Percentiles rank a stretch among this genome's conserved stretches.
Conservation (phyloP, 2,113 vertebrate species). For the Bolborhynchus lineola region DNA sequence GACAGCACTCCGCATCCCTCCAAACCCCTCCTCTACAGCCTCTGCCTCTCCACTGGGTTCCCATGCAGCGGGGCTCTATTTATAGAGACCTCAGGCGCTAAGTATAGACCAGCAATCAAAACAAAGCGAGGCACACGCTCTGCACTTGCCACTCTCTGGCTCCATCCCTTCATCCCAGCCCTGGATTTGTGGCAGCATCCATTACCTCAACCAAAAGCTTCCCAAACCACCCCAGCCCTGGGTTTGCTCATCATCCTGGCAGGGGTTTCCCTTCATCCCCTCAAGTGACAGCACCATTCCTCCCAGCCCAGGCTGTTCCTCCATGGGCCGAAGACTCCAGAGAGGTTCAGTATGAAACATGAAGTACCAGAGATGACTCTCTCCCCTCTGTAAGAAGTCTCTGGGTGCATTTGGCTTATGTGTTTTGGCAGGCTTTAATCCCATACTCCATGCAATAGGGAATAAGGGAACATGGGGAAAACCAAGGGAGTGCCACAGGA, state of each 20-base stretch:
- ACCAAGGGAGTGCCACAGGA: not conserved
- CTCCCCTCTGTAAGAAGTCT: not conserved
- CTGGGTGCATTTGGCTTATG: not conserved
- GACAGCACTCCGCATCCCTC: not conserved
- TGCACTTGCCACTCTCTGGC: not conserved
- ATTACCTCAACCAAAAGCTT: not conserved
- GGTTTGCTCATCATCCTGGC: not conserved
- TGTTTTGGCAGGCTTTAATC: not conserved
- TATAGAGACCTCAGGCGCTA: conserved; percentile 29
- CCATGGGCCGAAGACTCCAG: not conserved
- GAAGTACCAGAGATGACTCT: not conserved
- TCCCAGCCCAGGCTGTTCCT: not conserved
- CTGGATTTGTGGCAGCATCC: not conserved
- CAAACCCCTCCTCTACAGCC: not conserved
- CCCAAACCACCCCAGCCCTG: accelerated
- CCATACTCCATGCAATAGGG: accelerated
- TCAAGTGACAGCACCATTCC: not conserved
- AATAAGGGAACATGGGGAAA: not conserved
- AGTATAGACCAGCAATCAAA: conserved; percentile 53
- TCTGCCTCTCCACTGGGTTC: not conserved
- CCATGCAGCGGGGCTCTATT: conserved; percentile 47
- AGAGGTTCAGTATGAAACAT: not conserved
- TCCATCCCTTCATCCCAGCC: not conserved
- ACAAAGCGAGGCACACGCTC: conserved; percentile 18
- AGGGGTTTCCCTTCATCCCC: not conserved